These are phyloP conservation scores for Bolborhynchus lineola DNA, from an alignment of 2,113 vertebrate species.

Conservation along the genomic window DNA sequence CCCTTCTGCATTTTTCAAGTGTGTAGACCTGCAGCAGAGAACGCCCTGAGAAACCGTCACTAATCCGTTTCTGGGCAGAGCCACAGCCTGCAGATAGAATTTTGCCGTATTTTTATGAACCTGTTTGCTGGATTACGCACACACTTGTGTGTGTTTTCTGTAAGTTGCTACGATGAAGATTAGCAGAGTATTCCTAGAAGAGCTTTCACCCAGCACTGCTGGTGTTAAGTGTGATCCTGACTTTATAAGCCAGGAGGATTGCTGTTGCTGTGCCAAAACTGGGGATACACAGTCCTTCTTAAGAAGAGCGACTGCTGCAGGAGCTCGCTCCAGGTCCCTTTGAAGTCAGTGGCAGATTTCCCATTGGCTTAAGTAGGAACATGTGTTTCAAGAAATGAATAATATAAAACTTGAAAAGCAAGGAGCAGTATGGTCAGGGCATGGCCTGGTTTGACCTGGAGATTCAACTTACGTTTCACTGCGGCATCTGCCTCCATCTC, in stretches of 20 bases:
- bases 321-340: neutral
- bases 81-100: neutral
- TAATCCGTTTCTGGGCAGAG: neutral
- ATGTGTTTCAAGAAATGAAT: constrained; percentile 44
- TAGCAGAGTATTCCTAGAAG: neutral
- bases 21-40: neutral
- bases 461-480: neutral
- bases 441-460: constrained; percentile 42
- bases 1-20: neutral
- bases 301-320: neutral
- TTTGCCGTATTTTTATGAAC: neutral
- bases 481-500: neutral
- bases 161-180: neutral
- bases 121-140: neutral
- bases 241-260: neutral
- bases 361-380: constrained; percentile 36
- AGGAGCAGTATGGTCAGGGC: neutral
- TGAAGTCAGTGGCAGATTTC: constrained; percentile 43
- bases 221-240: neutral
- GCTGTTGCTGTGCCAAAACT: neutral
- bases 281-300: neutral
- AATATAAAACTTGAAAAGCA: constrained; percentile 8
- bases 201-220: neutral
- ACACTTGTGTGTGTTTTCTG: neutral
- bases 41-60: neutral